These are phyloP conservation scores for Okamejei kenojei DNA, from an alignment of 2,797 vertebrate genomes.

Conservation along the genomic window DNA sequence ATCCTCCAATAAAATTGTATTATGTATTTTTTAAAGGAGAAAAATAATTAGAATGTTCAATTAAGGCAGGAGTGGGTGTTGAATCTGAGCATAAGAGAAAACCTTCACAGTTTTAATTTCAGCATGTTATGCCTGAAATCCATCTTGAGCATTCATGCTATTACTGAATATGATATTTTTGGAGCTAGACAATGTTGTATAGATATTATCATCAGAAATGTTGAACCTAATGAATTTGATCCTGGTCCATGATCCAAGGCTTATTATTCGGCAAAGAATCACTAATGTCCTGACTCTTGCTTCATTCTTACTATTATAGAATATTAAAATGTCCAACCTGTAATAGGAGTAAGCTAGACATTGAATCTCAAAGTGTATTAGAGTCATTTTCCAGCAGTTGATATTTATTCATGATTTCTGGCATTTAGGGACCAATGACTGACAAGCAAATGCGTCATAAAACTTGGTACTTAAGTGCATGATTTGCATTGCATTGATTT, in stretches of 20 bases:
- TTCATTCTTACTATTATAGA: not conserved
- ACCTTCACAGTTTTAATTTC: not conserved
- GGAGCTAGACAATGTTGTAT: not conserved
- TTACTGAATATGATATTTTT: not conserved
- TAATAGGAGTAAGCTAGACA: not conserved
- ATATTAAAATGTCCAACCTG: not conserved
- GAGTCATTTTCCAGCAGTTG: not conserved
- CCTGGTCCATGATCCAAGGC: not conserved
- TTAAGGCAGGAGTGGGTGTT: not conserved
- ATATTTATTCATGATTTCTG: constrained; percentile 3
- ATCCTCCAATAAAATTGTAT: not conserved
- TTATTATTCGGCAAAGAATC: not conserved
- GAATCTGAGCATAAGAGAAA: not conserved
- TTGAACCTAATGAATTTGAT: not conserved
- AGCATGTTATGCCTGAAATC: constrained; percentile 8
- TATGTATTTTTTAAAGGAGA: not conserved
- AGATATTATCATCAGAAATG: not conserved
- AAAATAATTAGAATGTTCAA: not conserved
- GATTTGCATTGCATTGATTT: not conserved
- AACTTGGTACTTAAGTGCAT: not conserved
- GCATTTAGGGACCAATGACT: not conserved
- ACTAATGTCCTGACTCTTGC: not conserved
- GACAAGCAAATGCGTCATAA: not conserved
- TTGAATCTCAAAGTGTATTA: not conserved
- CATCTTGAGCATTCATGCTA: not conserved